phyloP scores from a whole-genome alignment of 2,113 vertebrate genomes.

The Poicephalus meyeri region DNA sequence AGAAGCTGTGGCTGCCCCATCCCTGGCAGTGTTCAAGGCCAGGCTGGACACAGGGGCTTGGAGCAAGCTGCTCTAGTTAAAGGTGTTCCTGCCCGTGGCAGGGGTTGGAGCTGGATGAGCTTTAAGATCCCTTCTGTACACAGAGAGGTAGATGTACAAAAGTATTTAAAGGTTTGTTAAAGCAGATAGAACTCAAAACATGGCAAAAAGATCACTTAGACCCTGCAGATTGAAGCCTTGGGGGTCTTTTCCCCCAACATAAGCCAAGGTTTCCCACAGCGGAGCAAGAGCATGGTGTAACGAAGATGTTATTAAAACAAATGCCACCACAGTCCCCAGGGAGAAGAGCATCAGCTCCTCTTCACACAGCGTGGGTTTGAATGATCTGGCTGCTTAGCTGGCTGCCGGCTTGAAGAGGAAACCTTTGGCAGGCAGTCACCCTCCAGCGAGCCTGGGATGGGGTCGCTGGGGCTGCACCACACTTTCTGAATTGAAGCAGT shows the following conservation, averaged over 20 bases:
- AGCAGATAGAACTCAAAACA: rapidly evolving
- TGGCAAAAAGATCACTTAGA: rapidly evolving
- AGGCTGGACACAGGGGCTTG: no score
- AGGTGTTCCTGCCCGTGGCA: no score
- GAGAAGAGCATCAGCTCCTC: not conserved
- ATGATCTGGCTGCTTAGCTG: conserved; percentile 38
- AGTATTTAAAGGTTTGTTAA: not conserved
- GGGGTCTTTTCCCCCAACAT: rapidly evolving
- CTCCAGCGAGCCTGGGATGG: conserved; percentile 72
- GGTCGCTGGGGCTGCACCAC: conserved; percentile 72
- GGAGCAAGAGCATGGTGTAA: not conserved
- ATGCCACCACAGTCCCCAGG: not conserved
- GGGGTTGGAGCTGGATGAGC: not conserved
- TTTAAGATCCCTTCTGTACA: not conserved
- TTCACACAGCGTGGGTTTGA: not conserved
- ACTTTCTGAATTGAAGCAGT: conserved; percentile 77
- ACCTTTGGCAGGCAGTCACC: conserved; percentile 65
- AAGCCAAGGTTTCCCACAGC: rapidly evolving
- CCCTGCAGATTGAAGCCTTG: not conserved
- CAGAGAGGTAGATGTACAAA: not conserved
- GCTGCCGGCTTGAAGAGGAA: not conserved
- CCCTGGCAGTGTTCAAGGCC: no score
- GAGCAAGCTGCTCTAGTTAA: not conserved
- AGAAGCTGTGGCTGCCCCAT: no score
- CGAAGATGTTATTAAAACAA: conserved; percentile 40